Conservation (phyloP, 1,140 invertebrate species). For the Battus philenor region DNA sequence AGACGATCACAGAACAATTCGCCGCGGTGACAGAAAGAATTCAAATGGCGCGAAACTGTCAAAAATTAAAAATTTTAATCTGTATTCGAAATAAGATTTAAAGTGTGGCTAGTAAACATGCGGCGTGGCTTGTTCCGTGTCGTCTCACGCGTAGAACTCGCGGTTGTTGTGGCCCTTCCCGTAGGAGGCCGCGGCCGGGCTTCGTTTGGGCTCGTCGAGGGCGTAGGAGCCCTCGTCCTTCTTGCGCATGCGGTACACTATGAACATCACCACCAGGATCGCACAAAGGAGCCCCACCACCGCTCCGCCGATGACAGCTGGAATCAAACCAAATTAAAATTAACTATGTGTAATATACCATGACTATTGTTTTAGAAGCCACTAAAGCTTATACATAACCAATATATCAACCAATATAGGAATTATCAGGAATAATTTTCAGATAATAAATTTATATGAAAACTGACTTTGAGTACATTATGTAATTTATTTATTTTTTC, state of each 20-base stretch:
- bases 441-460: too few relatives aligned
- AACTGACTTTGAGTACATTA: neutral
- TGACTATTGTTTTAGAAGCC: too few relatives aligned
- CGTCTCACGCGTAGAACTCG: conserved; percentile 95
- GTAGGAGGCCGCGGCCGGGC: conserved; percentile 93
- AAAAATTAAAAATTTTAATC: neutral
- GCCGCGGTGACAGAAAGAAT: conserved; percentile 41
- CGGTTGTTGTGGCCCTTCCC: conserved; percentile 92
- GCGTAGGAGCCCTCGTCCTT: conserved; percentile 99
- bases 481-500: neutral
- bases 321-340: conserved; percentile 51
- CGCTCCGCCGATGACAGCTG: conserved; percentile 98
- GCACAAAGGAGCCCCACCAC: conserved; percentile 97
- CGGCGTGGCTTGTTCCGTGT: conserved; percentile 68
- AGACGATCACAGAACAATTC: conserved; percentile 56
- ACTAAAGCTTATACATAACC: too few relatives aligned
- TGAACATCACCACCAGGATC: conserved; percentile 99
- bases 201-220: conserved; percentile 96
- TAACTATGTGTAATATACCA: neutral
- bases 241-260: conserved; percentile 99
- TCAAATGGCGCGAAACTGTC: conserved; percentile 23
- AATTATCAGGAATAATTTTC: too few relatives aligned
- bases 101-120: conserved; percentile 44
- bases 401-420: too few relatives aligned
- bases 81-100: neutral